Evolutionary conservation across 2,888 invertebrate genomes (phyloP).

Genomic region (Lordiphosa fenestrarum): DNA sequence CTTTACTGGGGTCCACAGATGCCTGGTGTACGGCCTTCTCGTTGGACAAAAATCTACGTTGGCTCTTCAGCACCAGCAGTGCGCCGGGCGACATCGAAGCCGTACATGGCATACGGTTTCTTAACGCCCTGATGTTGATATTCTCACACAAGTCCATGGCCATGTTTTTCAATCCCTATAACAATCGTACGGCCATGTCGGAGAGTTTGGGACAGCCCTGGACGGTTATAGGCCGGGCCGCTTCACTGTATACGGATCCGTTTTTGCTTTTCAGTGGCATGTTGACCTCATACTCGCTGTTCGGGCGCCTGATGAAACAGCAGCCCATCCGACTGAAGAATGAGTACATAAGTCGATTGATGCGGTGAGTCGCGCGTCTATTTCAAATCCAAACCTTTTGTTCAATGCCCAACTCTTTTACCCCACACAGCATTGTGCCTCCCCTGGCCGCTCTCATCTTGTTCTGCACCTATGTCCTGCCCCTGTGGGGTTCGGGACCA

Average conservation of each 20-base stretch:
- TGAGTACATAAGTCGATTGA: constrained; percentile 84
- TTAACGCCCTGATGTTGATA: constrained; percentile 85
- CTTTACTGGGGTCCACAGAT: constrained; percentile 69
- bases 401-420: too few relatives aligned
- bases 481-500: constrained; percentile 84
- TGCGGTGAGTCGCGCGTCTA: constrained; percentile 78
- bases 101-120: constrained; percentile 85
- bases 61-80: constrained; percentile 81
- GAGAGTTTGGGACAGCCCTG: constrained; percentile 85
- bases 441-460: constrained; percentile 84
- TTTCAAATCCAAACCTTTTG: neutral
- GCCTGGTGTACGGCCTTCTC: constrained; percentile 84
- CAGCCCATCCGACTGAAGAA: constrained; percentile 82
- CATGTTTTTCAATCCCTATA: constrained; percentile 84
- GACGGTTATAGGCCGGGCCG: constrained; percentile 85
- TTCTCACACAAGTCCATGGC: constrained; percentile 88
- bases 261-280: constrained; percentile 87
- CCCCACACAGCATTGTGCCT: constrained; percentile 82
- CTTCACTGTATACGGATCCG: constrained; percentile 87
- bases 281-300: constrained; percentile 84
- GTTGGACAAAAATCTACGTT: constrained; percentile 82
- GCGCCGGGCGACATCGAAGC: constrained; percentile 83
- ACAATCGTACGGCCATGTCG: constrained; percentile 85
- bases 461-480: constrained; percentile 85
- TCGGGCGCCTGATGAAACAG: constrained; percentile 82